Conservation (phyloP, 2,797 vertebrate species). For the Antrozous pallidus region DNA sequence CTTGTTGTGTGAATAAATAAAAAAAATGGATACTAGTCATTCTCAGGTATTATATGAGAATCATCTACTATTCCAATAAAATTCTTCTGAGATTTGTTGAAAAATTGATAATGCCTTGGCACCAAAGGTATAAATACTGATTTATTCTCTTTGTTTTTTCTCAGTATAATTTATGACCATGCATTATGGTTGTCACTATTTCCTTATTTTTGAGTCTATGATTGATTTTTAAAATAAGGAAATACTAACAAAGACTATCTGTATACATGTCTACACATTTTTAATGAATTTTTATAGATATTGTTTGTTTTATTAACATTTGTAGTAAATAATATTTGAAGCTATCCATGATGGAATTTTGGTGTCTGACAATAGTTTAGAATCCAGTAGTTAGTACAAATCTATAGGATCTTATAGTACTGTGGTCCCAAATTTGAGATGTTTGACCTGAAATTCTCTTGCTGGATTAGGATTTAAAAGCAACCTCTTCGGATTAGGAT, state of each 20-base stretch:
- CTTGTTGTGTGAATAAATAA: background rate
- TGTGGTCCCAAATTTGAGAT: background rate
- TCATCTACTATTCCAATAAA: background rate
- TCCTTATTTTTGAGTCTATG: background rate
- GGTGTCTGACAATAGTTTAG: background rate
- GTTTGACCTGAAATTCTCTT: background rate
- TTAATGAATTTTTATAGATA: background rate
- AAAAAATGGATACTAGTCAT: background rate
- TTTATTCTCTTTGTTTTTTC: background rate
- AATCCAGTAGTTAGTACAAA: background rate
- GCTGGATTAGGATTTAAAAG: background rate
- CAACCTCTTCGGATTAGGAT: background rate
- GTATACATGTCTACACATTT: background rate
- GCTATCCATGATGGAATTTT: background rate
- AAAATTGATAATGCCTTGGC: background rate
- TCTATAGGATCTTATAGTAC: background rate
- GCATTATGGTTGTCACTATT: background rate
- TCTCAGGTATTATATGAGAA: background rate
- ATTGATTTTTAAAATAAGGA: background rate
- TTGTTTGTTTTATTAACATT: background rate
- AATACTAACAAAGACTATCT: background rate
- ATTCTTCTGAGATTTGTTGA: conserved; percentile 7
- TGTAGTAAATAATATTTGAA: background rate
- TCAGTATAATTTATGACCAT: background rate
- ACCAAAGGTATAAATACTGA: background rate